Base-by-base conservation (phyloP, 1,140 invertebrate genomes). In the Leptinotarsa defecta region DNA sequence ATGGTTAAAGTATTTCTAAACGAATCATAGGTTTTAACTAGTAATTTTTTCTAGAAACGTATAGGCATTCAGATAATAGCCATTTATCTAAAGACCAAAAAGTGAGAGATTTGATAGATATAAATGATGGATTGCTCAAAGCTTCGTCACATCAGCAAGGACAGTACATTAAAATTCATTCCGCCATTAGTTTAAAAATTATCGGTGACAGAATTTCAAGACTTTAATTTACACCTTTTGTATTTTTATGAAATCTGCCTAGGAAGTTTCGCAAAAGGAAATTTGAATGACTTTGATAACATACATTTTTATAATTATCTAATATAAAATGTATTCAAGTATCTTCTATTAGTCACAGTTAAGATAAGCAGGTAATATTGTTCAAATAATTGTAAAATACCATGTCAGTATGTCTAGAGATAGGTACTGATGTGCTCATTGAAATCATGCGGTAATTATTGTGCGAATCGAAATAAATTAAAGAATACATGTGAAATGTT, bases 361-460 rank as follows among this genome's bases (percentile, higher is more conserved):
- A 22, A 65, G 64, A 34, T 65, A 65, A 22, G 20, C 13, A 65
- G 17, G 64, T 65, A 34, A 65, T 13, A 65, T 65, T 65, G 64
- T 65, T 65, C 64, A 65, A 65, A 65, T 65, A 65, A 65, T 19
- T 65, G 52, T 57, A 57, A 57, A 57, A 57, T 57, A 15, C n/a
- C 17, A 57, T 19, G n/a, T n/a, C n/a, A 57, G 34, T 57, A n/a
- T n/a, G 13, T 57, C 4, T n/a, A 57, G 17, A 57, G 52, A 57
- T 15, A 57, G 52, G n/a, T 57, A 57, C 15, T 57, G n/a, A 57
- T 13, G 17, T 57, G 17, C n/a, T 57, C 17, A 43, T 43, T 43
- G 34, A 5, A 65, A 34, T 24, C 64, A 65, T 65, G 64, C 4
- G 20, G 27, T 65, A 19, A 65, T n/a, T 13, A 65, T 27, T 11